phyloP scores from a whole-genome alignment of 2,888 invertebrate species.

The Colostygia pectinataria region DNA sequence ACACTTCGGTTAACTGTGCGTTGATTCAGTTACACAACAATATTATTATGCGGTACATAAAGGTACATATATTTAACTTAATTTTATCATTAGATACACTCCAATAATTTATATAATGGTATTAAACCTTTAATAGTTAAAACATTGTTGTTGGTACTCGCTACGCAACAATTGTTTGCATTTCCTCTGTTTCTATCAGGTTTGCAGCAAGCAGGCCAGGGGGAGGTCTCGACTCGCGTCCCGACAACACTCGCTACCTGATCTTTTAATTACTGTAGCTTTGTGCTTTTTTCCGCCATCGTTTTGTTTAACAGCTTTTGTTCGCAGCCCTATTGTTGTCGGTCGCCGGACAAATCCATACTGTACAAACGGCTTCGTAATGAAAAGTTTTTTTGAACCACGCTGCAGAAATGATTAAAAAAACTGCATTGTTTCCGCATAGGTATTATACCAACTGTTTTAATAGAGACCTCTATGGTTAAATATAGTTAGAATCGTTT shows the following conservation, averaged over 20 bases:
- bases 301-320: constrained; percentile 47
- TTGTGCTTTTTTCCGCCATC: constrained; percentile 46
- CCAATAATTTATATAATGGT: no score
- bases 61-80: no score
- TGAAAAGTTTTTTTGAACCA: constrained; percentile 17
- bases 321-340: constrained; percentile 33
- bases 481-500: no score
- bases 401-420: neutral
- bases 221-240: constrained; percentile 40
- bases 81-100: no score
- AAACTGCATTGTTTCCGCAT: neutral
- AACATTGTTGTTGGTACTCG: neutral
- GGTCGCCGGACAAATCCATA: constrained; percentile 31
- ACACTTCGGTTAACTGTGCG: no score
- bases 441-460: no score
- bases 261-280: constrained; percentile 60
- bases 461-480: no score
- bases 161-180: neutral
- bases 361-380: constrained; percentile 15
- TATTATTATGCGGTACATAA: no score
- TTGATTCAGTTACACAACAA: no score
- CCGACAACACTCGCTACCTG: constrained; percentile 55
- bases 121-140: no score
- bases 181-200: neutral
- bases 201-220: constrained; percentile 34